Evolutionary conservation across 2,797 vertebrate species (phyloP), one percentile per base, ranked within the genome.

Genomic region (Cyprinodon diabolis): DNA sequence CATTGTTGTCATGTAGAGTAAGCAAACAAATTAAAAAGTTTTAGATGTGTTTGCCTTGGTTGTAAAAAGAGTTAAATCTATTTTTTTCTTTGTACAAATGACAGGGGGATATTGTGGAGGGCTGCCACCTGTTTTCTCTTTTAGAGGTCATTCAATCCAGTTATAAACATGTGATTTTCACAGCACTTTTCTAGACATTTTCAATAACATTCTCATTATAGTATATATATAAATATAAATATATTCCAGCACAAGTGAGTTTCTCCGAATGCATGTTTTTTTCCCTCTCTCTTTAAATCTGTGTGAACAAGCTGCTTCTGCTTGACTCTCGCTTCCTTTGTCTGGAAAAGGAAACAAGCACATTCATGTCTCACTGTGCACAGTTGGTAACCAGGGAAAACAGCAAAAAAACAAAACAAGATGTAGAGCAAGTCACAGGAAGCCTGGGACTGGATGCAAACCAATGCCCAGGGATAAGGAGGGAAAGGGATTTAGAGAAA

Each of bases 291-390:
- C 15, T 47, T 70, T 51, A 21, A 69, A 45, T 55, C 21, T 17
- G 47, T 23, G 45, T 60, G 21, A 69, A 63, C 35, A 63, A 63
- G 60, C 60, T 75, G 67, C 57, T 48, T 30, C 7, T 2, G 8
- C 58, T 63, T 3, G 12, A 77, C 69, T 82, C 43, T 43, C 48
- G 51, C 66, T 68, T 69, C 35, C 69, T 23, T 48, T 56, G 60
- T 81, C 71, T 76, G 74, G 8, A 67, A 81, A 84, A 83, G 78
- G 81, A 89, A 81, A 84, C 84, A 84, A 85, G 83, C 79, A 86
- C 84, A 83, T 76, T 80, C 87, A 77, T 85, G 82, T 90, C 86
- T 84, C 84, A 79, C 88, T 85, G 86, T 78, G 84, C 80, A 69
- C 79, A 79, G 84, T 82, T 77, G 80, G 89, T 81, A 90, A 87